Evolutionary conservation across 2,797 vertebrate genomes (phyloP), one percentile per base, ranked within the genome.

Genomic region (Rhinogobio ventralis): DNA sequence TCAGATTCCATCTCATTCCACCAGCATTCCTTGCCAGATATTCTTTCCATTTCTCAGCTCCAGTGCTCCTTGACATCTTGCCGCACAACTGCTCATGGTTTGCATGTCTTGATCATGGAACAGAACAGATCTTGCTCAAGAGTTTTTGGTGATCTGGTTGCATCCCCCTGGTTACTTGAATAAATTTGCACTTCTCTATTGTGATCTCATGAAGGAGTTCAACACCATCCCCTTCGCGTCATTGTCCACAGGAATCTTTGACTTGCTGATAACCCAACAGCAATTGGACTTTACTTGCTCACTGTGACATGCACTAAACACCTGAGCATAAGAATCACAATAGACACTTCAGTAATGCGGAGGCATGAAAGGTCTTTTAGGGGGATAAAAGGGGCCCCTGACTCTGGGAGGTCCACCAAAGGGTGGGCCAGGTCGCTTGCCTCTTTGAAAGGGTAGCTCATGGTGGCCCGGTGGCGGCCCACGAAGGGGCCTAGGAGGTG

Each of bases 291-390:
- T 57, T 45, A 77, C 28, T 69, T 75, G 71, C 57, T 82, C 69
- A 36, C 49, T 77, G 49, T 14, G 60, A 17, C 68, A 84, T 80
- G 84, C 79, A 79, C 84, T 62, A 83, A 25, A 69, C 4, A 83
- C 85, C 79, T 86, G 39, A 88, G 55, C 77, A 79, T 67, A 62
- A 53, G 30, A 80, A 80, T 51, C 64, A 66, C 46, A 79, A 67
- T 28, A 33, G 75, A 71, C 20, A 49, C 14, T 80, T 99, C 95
- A 98, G 95, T 96, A 98, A 86, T 95, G 95, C 25, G 97, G 97
- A 36, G 96, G 97, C 49, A 93, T 94, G 88, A 96, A 98, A 13
- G 97, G 97, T 91, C 98, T 97, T 93, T 98, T 98, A 0, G 97
- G 97, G 72, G 94, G 91, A 60, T 96, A 98, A 92, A 96, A 96